Evolutionary conservation across 1,140 invertebrate genomes (phyloP).

Genomic region (Diuraphis noxia): DNA sequence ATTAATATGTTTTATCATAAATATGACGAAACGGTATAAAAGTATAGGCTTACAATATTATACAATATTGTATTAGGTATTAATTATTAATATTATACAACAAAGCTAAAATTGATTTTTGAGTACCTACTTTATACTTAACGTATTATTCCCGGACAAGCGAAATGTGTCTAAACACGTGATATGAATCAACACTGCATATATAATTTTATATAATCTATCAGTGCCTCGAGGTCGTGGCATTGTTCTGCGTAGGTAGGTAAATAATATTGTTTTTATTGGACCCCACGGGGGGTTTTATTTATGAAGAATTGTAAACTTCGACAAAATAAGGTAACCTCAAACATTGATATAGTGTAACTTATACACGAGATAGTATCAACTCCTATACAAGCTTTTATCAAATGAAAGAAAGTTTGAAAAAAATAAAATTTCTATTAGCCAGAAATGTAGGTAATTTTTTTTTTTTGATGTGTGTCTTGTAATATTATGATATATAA

Average conservation of each 20-base stretch:
- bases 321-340: background rate
- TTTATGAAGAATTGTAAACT: background rate
- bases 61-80: too few relatives aligned
- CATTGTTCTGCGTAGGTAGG: background rate
- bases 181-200: background rate
- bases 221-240: background rate
- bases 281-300: background rate
- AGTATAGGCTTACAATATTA: background rate
- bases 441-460: background rate
- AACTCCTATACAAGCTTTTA: background rate
- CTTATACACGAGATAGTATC: too few relatives aligned
- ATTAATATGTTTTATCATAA: background rate
- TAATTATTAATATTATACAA: background rate
- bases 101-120: background rate
- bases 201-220: background rate
- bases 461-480: background rate
- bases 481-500: background rate
- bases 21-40: background rate
- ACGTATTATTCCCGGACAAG: background rate
- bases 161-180: background rate
- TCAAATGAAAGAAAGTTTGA: background rate
- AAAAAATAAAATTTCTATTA: background rate
- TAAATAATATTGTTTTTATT: background rate
- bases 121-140: background rate
- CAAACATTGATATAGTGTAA: background rate